Base-by-base conservation (phyloP, 1,140 invertebrate species). In the Drosophila burlai region DNA sequence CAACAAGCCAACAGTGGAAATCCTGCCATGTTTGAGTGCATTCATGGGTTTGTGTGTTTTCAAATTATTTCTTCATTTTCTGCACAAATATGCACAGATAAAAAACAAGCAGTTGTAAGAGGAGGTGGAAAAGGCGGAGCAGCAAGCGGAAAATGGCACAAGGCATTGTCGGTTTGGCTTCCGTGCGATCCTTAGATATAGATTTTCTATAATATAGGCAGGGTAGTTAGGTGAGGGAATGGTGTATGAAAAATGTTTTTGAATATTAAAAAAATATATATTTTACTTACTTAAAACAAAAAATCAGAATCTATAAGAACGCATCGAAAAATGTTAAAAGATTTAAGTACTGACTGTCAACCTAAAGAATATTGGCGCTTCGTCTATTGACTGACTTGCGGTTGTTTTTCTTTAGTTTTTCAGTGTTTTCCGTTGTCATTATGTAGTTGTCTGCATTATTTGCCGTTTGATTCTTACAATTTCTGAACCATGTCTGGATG, bases 41-140 rank as follows among this genome's bases (percentile, higher is more conserved):
- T 80, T 24, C 46, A 61, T 62, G 61, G 64, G 26, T 66, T 58
- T 71, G 36, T 68, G 49, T 40, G 55, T 59, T 86, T 83, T 87
- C 77, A 84, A 87, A 87, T 87, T 87, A 87, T 87, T 87, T 87
- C 84, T 84, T 75, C 84, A 87, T 89, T 87, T 87, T 89, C 76
- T 55, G 59, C 68, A 78, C 60, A 77, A 61, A 84, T 64, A 73
- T 80, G 66, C 40, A 67, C 62, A 79, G 76, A 78, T 66, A 62
- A 58, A 63, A 69, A 62, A 57, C 62, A 65, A 66, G 54, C 43
- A 66, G 66, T 55, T 62, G 40, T 11, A 9, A 49, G 42, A 52
- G 49, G n/a, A 38, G 60, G 47, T 67, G 47, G 26, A 84, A 74
- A 72, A 13, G 69, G 47, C 45, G 68, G 55, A 50, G 45, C 42